These are phyloP conservation scores for Phoenicopterus ruber DNA, from an alignment of 2,113 vertebrate genomes.

Conservation along the genomic window DNA sequence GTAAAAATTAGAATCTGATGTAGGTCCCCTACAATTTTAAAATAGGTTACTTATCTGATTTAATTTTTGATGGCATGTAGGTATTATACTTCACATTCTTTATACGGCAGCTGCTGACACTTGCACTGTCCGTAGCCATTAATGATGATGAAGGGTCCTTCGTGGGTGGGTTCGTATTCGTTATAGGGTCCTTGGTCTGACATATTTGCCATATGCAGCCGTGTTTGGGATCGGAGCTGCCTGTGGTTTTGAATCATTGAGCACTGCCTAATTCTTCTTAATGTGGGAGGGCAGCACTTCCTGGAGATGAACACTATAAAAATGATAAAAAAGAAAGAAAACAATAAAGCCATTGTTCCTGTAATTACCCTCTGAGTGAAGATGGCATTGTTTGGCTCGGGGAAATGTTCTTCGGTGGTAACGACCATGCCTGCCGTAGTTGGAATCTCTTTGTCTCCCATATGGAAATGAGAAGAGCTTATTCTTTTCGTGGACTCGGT, in stretches of 20 bases:
- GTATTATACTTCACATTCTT: slow-evolving; percentile 99
- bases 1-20: slow-evolving; percentile 79
- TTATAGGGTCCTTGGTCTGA: slow-evolving; percentile 98
- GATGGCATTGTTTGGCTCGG: slow-evolving; percentile 89
- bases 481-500: slow-evolving; percentile 91
- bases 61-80: slow-evolving; percentile 58
- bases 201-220: slow-evolving; percentile 95
- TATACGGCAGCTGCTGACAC: slow-evolving; percentile 99
- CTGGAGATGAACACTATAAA: slow-evolving; percentile 98
- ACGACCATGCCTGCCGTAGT: slow-evolving; percentile 84
- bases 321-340: slow-evolving; percentile 99
- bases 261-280: slow-evolving; percentile 96
- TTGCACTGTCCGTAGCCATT: slow-evolving; percentile 99
- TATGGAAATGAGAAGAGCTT: slow-evolving; percentile 90
- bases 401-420: slow-evolving; percentile 88
- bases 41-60: slow-evolving; percentile 80
- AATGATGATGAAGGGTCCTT: slow-evolving; percentile 97
- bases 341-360: slow-evolving; percentile 98
- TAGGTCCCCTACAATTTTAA: slow-evolving; percentile 76
- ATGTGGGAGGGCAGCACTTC: slow-evolving; percentile 96
- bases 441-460: slow-evolving; percentile 94
- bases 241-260: slow-evolving; percentile 96
- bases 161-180: slow-evolving; percentile 95
- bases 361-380: slow-evolving; percentile 97
- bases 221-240: slow-evolving; percentile 96